Evolutionary conservation across 2,797 vertebrate species (phyloP).

Genomic region (Avahi laniger): DNA sequence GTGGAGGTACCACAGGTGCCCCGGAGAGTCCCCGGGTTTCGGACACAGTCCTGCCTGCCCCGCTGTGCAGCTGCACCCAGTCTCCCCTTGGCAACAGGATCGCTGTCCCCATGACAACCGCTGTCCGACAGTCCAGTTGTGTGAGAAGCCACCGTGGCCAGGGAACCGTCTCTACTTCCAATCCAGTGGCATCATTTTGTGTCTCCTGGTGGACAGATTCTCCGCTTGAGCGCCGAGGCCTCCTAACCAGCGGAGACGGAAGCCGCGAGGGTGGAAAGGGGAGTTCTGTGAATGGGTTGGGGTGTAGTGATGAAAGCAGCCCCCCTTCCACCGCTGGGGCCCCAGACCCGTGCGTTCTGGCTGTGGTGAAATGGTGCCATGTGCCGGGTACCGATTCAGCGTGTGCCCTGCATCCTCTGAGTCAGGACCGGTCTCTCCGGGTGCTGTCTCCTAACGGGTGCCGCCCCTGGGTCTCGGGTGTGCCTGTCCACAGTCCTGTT

Average conservation of each 20-base stretch:
- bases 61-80: background rate
- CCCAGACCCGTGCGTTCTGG: background rate
- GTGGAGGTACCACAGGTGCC: background rate
- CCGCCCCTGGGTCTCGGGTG: background rate
- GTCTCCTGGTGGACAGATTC: background rate
- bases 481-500: background rate
- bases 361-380: background rate
- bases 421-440: background rate
- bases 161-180: background rate
- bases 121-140: background rate
- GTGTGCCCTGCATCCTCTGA: too few relatives aligned
- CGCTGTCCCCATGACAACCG: rapidly evolving
- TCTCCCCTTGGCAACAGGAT: background rate
- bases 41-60: background rate
- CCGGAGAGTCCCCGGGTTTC: background rate
- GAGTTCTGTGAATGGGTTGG: background rate
- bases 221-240: background rate
- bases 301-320: background rate
- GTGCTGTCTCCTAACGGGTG: background rate
- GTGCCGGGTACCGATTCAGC: background rate
- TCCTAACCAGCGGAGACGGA: background rate
- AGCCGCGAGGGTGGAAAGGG: background rate
- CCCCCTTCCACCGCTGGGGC: background rate
- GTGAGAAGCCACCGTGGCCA: background rate
- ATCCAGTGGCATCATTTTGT: background rate